Evolutionary conservation across 2,113 vertebrate species (phyloP), one percentile per base, ranked within the genome.

Genomic region (Rallus limicola): DNA sequence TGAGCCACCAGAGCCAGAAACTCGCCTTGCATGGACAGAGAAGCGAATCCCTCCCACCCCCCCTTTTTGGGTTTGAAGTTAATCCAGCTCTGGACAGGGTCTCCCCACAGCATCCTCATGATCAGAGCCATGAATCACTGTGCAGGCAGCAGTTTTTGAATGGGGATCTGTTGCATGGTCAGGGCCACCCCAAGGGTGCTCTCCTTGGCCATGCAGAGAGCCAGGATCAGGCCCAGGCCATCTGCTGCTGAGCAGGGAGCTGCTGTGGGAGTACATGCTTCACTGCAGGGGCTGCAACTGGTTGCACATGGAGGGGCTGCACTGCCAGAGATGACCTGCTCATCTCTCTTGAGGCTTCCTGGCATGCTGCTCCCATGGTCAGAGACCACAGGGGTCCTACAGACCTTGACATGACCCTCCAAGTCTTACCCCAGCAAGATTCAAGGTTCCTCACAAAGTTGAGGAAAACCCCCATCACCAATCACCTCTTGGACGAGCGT

Each of bases 1-100:
- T 93, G 88, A 95, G 36, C 60, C 83, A 69, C 64, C 77, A 64
- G 82, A 85, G 91, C 67, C 93, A 95, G 82, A 82, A 85, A 46
- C 76, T 90, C 17, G 52, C 75, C 70, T 85, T 90, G 90, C 93
- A 46, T 20, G 33, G 48, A 40, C 79, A 89, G 63, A 88, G 76
- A 67, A 93, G 38, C 1, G 16, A 90, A 78, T 33, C 19, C 18
- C 31, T 5, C 11, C 21, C 20, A 20, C 29, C 31, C 7, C 11
- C 34, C 15, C 25, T 78, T 84, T 69, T 77, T 59, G 76, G 64
- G 13, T 75, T 48, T 93, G 88, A 93, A 93, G 52, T 94, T 96
- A 96, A 95, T 97, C 82, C 90, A 93, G 78, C 80, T 72, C 56
- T 20, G 21, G 40, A 50, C 72, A 88, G 65, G 9, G 9, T 90